These are phyloP conservation scores for Cyanistes caeruleus DNA, from an alignment of 2,113 vertebrate genomes.

Conservation along the genomic window DNA sequence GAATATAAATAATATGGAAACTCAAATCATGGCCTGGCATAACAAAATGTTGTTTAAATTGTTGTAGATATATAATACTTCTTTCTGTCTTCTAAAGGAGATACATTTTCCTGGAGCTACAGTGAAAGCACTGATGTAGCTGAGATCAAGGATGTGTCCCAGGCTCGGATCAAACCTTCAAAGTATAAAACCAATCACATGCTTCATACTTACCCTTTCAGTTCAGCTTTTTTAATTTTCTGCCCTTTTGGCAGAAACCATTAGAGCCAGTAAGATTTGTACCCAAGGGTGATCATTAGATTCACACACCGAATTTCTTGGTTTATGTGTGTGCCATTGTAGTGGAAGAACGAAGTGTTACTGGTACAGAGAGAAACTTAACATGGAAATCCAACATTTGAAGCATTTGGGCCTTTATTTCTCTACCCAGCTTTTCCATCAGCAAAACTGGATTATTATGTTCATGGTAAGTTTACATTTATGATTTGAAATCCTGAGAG, in stretches of 20 bases:
- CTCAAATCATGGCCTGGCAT: neutral
- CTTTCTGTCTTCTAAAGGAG: neutral
- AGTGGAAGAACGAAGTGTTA: neutral
- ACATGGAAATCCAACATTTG: neutral
- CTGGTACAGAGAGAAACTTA: neutral
- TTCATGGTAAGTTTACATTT: neutral
- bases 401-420: neutral
- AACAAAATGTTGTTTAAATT: neutral
- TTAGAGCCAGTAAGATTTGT: neutral
- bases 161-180: neutral
- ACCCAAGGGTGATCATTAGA: neutral
- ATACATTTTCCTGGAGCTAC: neutral
- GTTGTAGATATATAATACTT: neutral
- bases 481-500: neutral
- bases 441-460: neutral
- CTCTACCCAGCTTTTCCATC: neutral
- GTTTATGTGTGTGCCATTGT: neutral
- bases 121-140: neutral
- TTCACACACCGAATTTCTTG: neutral
- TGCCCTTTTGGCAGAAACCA: neutral
- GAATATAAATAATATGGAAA: neutral
- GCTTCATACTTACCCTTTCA: neutral
- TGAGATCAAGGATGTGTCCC: neutral
- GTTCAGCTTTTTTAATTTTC: neutral
- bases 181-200: neutral